Evolutionary conservation across 1,140 invertebrate species (phyloP), one percentile per base, ranked within the genome.

Genomic region (Drosophila micromelanica): DNA sequence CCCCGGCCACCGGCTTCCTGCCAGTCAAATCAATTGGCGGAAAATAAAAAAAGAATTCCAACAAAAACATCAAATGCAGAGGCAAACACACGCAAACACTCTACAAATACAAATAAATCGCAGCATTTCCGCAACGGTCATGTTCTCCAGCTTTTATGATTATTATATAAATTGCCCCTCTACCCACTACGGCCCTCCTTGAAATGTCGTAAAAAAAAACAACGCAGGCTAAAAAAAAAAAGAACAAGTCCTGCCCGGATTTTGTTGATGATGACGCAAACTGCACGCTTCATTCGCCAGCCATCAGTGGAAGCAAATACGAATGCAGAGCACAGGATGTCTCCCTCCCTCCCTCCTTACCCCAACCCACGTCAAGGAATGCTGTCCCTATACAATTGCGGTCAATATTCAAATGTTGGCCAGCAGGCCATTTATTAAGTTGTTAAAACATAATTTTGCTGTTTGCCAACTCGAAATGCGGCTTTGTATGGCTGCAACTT

Each of bases 21-120:
- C 56, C 82, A 78, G 82, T 82, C 82, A 86, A 86, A 86, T 86
- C 82, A 86, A 87, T 86, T 86, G 82, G 75, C 82, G 67, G 75
- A 57, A 82, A 76, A 82, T 78, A 80, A 81, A 87, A 87, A 75
- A 65, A 61, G 62, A 76, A 76, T 9, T 8, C 6, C 32, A 35
- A 9, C 32, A 20, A 13, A 38, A 56, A n/a, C 12, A 48, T 27
- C 54, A 79, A 62, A 70, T 59, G 64, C 13, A 43, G 56, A 48
- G 15, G 43, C 55, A 51, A 51, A 51, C 12, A 52, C 51, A 49
- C 13, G 45, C 43, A 55, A 32, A 55, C 68, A 85, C 76, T 80
- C 81, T 78, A 61, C 81, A 81, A 86, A 87, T 69, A 86, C 75
- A 82, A 86, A 86, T 86, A 86, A 86, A 86, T 86, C 82, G 82